Evolutionary conservation across 2,797 vertebrate genomes (phyloP).

Genomic region (Euthynnus affinis): DNA sequence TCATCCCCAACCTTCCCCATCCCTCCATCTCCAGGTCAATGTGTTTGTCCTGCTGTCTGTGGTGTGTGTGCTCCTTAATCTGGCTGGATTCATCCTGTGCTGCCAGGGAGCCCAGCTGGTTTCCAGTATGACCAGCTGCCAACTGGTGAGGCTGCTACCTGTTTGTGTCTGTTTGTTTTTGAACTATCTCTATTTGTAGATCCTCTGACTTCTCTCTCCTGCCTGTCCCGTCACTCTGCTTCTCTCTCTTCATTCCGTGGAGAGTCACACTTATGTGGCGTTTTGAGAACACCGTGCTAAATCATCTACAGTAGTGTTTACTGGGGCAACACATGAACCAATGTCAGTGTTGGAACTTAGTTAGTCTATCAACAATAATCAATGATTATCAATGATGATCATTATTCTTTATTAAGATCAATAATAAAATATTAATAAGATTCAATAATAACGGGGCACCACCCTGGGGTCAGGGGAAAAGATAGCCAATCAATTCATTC

Average conservation of each 20-base stretch:
- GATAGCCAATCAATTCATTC: no score
- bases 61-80: constrained; percentile 90
- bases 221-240: not conserved
- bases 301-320: not conserved
- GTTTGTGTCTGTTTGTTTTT: constrained; percentile 3
- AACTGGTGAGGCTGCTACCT: constrained; percentile 86
- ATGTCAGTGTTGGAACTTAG: no score
- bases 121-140: constrained; percentile 87
- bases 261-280: not conserved
- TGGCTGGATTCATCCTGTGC: constrained; percentile 90
- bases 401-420: no score
- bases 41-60: constrained; percentile 90
- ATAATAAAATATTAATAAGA: no score
- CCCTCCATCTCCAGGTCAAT: constrained; percentile 85
- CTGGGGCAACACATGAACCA: not conserved
- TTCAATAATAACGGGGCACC: no score
- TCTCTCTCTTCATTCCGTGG: not conserved
- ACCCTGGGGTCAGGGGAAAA: no score
- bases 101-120: constrained; percentile 91
- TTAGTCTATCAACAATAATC: no score
- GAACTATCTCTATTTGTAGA: not conserved
- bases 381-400: no score
- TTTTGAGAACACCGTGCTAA: not conserved
- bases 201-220: not conserved
- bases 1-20: not conserved